Evolutionary conservation across 2,797 vertebrate species (phyloP), one percentile per base, ranked within the genome.

Genomic region (Scolopax rusticola): DNA sequence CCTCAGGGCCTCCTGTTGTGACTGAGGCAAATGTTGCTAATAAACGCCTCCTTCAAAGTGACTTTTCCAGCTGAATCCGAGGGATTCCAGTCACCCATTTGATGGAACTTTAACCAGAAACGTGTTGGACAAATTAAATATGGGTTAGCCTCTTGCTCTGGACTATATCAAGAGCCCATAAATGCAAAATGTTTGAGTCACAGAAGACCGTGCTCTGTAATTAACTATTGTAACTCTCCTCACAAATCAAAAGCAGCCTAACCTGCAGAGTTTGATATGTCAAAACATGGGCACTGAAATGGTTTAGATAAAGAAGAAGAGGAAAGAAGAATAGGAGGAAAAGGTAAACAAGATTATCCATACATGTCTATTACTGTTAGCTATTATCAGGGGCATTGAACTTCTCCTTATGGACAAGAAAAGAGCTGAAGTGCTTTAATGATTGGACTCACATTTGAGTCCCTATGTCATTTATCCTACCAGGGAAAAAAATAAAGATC

Each of bases 121-220:
- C 92, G 98, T 98, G 98, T 98, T 97, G 97, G 97, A 97, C 97
- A 98, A 99, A 99, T 99, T 98, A 98, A 98, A 98, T 98, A 98
- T 87, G 98, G 97, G 98, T 98, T 98, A 98, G 97, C 91, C 96
- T 93, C 96, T 94, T 97, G 95, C 97, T 97, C 98, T 99, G 98
- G 98, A 95, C 98, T 98, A 33, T 93, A 98, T 99, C 98, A 98
- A 64, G 43, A 89, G 91, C 95, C 95, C 96, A 97, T 98, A 98
- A 98, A 98, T 98, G 97, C 97, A 97, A 98, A 98, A 97, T 97
- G 95, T 95, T 98, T 97, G 94, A 97, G 98, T 98, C 97, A 95
- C 95, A 97, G 93, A 97, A 97, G 97, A 97, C 96, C 20, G 19
- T 88, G 90, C 73, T 89, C 95, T 87, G 89, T 97, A 98, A 98